These are phyloP conservation scores for Protonemura montana DNA, from an alignment of 2,888 invertebrate species.

Conservation along the genomic window DNA sequence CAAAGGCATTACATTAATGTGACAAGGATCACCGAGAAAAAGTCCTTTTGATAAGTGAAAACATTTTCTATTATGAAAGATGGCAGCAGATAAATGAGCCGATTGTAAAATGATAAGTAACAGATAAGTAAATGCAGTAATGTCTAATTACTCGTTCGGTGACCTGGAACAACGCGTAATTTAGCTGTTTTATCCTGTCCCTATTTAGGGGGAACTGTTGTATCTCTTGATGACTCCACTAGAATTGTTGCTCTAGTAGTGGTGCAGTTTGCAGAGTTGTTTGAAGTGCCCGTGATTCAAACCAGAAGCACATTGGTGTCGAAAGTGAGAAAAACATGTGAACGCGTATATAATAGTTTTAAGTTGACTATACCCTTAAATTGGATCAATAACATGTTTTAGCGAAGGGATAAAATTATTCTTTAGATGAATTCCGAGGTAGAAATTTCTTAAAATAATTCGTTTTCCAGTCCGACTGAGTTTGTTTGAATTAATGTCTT, in stretches of 20 bases:
- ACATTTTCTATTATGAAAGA: not conserved
- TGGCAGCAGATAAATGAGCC: not conserved
- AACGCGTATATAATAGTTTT: constrained; percentile 13
- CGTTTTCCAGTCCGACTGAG: constrained; percentile 31
- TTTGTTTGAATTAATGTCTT: constrained; percentile 37
- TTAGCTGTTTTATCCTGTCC: not conserved
- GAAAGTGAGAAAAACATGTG: not conserved
- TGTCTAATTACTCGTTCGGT: not conserved
- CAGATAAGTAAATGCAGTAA: not conserved
- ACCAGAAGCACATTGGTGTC: not conserved
- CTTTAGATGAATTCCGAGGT: constrained; percentile 28
- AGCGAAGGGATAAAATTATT: constrained; percentile 25
- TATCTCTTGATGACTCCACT: not conserved
- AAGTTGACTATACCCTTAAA: constrained; percentile 25
- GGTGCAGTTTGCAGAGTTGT: not conserved
- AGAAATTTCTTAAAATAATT: constrained; percentile 30
- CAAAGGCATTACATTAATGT: not conserved
- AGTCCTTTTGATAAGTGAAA: not conserved
- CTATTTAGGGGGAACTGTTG: not conserved
- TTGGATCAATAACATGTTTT: constrained; percentile 34
- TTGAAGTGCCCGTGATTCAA: not conserved
- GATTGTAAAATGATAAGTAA: not conserved
- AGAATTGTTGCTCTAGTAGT: not conserved
- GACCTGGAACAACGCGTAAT: not conserved
- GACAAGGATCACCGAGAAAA: not conserved